phyloP scores from a whole-genome alignment of 2,888 invertebrate genomes.

The Drosophila nr. perissopoda region DNA sequence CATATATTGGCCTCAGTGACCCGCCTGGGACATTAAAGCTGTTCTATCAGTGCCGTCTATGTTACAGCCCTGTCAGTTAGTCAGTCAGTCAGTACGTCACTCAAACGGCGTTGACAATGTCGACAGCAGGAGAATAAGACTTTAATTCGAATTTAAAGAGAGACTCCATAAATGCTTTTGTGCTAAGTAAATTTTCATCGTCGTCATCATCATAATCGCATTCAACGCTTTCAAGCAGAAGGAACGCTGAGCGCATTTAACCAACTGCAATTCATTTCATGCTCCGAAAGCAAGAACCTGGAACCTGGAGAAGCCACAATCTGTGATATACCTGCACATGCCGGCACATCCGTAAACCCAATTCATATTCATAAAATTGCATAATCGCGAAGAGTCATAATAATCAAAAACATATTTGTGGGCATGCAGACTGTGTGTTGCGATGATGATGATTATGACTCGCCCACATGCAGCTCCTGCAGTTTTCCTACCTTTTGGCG shows the following conservation, averaged over 20 bases:
- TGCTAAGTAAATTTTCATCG: constrained; percentile 53
- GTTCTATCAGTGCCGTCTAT: constrained; percentile 46
- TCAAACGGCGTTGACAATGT: constrained; percentile 68
- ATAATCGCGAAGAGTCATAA: constrained; percentile 81
- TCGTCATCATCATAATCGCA: constrained; percentile 38
- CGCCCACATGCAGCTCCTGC: constrained; percentile 24
- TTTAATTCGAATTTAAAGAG: constrained; percentile 65
- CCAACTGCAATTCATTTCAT: constrained; percentile 61
- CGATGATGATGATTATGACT: constrained; percentile 22
- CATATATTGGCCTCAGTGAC: constrained; percentile 42
- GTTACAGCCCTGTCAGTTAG: constrained; percentile 17
- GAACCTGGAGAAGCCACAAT: constrained; percentile 29
- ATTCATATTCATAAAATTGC: constrained; percentile 81
- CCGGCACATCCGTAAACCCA: constrained; percentile 59
- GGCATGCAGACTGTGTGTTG: constrained; percentile 56
- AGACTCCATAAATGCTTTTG: constrained; percentile 58
- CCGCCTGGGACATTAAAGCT: constrained; percentile 58
- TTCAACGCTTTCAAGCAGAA: constrained; percentile 29
- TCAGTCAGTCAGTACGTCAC: constrained; percentile 66
- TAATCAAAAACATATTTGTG: constrained; percentile 82
- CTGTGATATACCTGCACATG: constrained; percentile 51
- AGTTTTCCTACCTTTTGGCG: constrained; percentile 27
- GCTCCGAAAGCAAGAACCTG: constrained; percentile 31
- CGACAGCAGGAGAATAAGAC: constrained; percentile 73
- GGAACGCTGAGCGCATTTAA: constrained; percentile 29